These are phyloP conservation scores for Maniola hyperantus DNA, from an alignment of 2,888 invertebrate species.

Conservation along the genomic window DNA sequence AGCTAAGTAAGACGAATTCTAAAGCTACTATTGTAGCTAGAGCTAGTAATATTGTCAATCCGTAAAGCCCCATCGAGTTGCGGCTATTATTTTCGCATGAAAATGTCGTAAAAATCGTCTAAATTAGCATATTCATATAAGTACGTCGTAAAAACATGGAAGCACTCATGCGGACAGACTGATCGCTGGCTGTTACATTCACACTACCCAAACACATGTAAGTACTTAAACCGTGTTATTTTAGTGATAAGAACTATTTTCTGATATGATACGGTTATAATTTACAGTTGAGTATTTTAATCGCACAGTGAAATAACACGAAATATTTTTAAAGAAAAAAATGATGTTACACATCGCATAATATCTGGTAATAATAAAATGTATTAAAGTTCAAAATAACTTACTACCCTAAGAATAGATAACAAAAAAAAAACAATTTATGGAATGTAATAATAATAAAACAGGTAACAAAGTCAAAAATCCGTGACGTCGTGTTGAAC, in stretches of 20 bases:
- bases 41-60: slow-evolving; percentile 67
- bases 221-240: slow-evolving; percentile 30
- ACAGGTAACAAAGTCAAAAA: slow-evolving; percentile 35
- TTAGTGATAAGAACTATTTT: slow-evolving; percentile 38
- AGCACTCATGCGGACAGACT: slow-evolving; percentile 81
- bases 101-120: slow-evolving; percentile 64
- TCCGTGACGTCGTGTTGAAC: slow-evolving; percentile 20
- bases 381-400: slow-evolving; percentile 26
- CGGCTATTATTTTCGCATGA: slow-evolving; percentile 55
- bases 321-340: slow-evolving; percentile 26
- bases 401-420: slow-evolving; percentile 27
- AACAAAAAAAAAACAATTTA: slow-evolving; percentile 32
- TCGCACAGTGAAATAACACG: slow-evolving; percentile 29
- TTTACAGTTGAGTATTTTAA: slow-evolving; percentile 23
- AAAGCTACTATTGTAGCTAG: slow-evolving; percentile 38
- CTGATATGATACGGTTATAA: slow-evolving; percentile 42
- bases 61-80: slow-evolving; percentile 59
- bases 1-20: slow-evolving; percentile 40
- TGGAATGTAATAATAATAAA: slow-evolving; percentile 30
- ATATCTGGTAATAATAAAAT: slow-evolving; percentile 31
- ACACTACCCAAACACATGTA: slow-evolving; percentile 33
- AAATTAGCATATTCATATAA: slow-evolving; percentile 69
- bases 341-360: slow-evolving; percentile 42
- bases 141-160: slow-evolving; percentile 79
- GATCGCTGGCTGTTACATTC: slow-evolving; percentile 69